phyloP scores from a whole-genome alignment of 2,888 invertebrate species.

The Flabesymbios commensalis region DNA sequence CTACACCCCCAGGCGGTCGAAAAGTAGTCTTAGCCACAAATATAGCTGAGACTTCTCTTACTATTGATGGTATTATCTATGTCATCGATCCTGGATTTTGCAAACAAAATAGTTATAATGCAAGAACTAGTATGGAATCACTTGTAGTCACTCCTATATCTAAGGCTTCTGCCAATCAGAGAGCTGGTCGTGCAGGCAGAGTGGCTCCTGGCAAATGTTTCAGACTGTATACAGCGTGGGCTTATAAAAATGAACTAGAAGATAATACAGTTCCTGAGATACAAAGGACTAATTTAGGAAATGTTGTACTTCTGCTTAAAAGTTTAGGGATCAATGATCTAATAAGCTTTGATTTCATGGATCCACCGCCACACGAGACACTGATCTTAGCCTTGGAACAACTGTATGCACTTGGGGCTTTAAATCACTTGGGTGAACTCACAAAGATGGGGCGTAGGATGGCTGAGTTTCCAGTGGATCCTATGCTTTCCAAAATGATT shows the following conservation, averaged over 20 bases:
- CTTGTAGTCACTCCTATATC: slow-evolving; percentile 98
- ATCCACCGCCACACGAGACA: slow-evolving; percentile 78
- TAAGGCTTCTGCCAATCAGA: slow-evolving; percentile 92
- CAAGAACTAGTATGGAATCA: slow-evolving; percentile 97
- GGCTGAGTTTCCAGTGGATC: slow-evolving; percentile 99
- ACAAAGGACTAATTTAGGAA: slow-evolving; percentile 94
- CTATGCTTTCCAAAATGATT: slow-evolving; percentile 98
- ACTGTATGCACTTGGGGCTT: slow-evolving; percentile 92
- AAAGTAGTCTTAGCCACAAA: slow-evolving; percentile 98
- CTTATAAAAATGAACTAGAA: slow-evolving; percentile 96
- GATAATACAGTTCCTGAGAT: slow-evolving; percentile 98
- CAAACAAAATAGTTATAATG: slow-evolving; percentile 97
- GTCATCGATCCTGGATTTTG: slow-evolving; percentile 99
- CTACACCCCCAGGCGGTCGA: slow-evolving; percentile 92
- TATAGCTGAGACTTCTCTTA: slow-evolving; percentile 98
- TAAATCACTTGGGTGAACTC: slow-evolving; percentile 96
- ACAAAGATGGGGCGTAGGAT: slow-evolving; percentile 95
- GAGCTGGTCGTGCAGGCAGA: slow-evolving; percentile 93
- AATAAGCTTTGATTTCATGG: slow-evolving; percentile 96
- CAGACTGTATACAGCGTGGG: slow-evolving; percentile 96
- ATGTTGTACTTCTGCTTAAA: slow-evolving; percentile 95
- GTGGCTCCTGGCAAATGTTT: slow-evolving; percentile 96
- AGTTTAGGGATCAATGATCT: slow-evolving; percentile 96
- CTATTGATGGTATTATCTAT: slow-evolving; percentile 98
- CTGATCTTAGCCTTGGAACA: slow-evolving; percentile 81